phyloP scores from a whole-genome alignment of 2,797 vertebrate genomes.

The Poecilia velifera region DNA sequence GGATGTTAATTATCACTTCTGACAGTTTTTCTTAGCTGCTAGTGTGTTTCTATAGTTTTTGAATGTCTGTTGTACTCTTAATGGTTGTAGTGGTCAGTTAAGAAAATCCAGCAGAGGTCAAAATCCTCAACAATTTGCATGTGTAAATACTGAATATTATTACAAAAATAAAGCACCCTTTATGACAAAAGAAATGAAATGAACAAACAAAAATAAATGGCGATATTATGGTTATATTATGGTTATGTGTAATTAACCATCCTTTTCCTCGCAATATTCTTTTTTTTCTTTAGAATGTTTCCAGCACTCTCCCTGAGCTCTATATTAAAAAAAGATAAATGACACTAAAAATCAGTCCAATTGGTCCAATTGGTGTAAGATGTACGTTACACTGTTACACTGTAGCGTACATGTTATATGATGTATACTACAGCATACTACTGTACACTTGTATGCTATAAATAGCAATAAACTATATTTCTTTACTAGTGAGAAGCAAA shows the following conservation, averaged over 20 bases:
- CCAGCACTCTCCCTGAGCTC: background rate
- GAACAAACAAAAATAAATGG: background rate
- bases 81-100: too few species aligned
- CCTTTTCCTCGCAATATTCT: background rate
- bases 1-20: too few species aligned
- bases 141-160: background rate
- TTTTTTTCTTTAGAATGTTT: background rate
- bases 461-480: background rate
- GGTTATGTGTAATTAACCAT: background rate
- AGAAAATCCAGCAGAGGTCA: too few species aligned
- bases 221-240: too few species aligned
- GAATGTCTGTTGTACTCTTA: too few species aligned
- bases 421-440: too few species aligned
- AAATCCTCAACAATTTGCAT: too few species aligned
- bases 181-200: background rate
- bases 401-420: too few species aligned
- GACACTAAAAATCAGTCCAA: background rate
- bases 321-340: background rate
- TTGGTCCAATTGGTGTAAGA: background rate
- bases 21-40: too few species aligned
- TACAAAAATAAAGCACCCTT: background rate
- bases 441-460: background rate
- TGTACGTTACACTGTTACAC: too few species aligned
- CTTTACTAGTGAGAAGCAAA: background rate
- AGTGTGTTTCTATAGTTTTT: too few species aligned